A percentile compares a stretch with the other conserved stretches of the same genome.
These are phyloP conservation scores for Macaria notata DNA, from an alignment of 2,888 invertebrate genomes.

Conservation along the genomic window DNA sequence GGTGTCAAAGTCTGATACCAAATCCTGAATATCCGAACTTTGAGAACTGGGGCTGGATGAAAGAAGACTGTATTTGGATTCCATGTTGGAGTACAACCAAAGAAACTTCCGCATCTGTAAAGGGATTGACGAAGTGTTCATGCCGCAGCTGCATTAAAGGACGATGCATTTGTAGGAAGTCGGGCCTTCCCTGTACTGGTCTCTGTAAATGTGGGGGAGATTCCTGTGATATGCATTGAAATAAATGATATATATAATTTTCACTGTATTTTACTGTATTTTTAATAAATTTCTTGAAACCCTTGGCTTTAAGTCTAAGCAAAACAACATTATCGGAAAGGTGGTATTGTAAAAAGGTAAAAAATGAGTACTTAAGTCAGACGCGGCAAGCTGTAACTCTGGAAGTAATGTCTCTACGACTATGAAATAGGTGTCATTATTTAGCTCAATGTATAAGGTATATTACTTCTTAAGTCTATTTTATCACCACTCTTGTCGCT, in stretches of 20 bases:
- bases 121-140: too few relatives aligned
- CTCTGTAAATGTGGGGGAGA: slow-evolving; percentile 20
- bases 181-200: slow-evolving; percentile 10
- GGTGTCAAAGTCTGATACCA: too few relatives aligned
- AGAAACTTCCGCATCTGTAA: too few relatives aligned
- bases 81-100: too few relatives aligned
- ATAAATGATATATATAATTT: slow-evolving; percentile 9
- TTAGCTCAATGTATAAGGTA: slow-evolving; percentile 3
- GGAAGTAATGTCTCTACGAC: slow-evolving; percentile 3
- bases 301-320: slow-evolving; percentile 7
- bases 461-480: slow-evolving; percentile 3
- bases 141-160: too few relatives aligned
- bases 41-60: too few relatives aligned
- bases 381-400: not conserved
- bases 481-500: slow-evolving; percentile 3
- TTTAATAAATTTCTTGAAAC: slow-evolving; percentile 14
- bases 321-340: slow-evolving; percentile 4
- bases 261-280: slow-evolving; percentile 12
- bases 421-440: slow-evolving; percentile 3
- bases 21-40: too few relatives aligned
- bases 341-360: slow-evolving; percentile 5
- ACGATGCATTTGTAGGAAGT: slow-evolving; percentile 14
- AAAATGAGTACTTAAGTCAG: not conserved
- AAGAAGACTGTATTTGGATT: too few relatives aligned
- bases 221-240: slow-evolving; percentile 17